Percentiles rank a stretch among this genome's conserved stretches.
These are phyloP conservation scores for Eledona agricola DNA, from an alignment of 2,888 invertebrate species.

Conservation along the genomic window DNA sequence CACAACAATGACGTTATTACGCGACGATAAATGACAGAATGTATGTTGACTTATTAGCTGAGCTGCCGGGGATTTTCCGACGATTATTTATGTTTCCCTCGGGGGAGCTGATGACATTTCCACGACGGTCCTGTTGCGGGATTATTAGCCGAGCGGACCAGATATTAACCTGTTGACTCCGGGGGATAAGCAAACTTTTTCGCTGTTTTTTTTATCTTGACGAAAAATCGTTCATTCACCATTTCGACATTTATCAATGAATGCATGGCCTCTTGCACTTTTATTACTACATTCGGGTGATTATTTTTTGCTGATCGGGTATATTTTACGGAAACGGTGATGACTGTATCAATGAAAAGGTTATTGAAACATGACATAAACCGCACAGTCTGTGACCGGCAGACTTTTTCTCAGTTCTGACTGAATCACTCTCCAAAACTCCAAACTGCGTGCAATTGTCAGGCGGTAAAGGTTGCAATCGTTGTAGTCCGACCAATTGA, in stretches of 20 bases:
- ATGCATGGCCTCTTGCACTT: constrained; percentile 13
- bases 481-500: too few relatives aligned
- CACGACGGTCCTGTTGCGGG: constrained; percentile 43
- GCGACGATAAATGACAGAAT: constrained; percentile 54
- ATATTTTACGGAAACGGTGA: too few relatives aligned
- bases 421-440: too few relatives aligned
- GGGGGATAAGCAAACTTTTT: constrained; percentile 18
- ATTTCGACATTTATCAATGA: constrained; percentile 22
- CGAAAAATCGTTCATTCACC: constrained; percentile 27
- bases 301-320: too few relatives aligned
- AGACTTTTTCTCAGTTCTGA: too few relatives aligned
- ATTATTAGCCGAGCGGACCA: constrained; percentile 37
- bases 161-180: constrained; percentile 38
- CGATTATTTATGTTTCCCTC: constrained; percentile 56
- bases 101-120: constrained; percentile 43
- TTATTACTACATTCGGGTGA: constrained; percentile 7
- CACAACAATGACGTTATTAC: constrained; percentile 54
- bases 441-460: too few relatives aligned
- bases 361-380: too few relatives aligned
- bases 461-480: too few relatives aligned
- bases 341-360: too few relatives aligned
- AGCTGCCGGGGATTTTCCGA: constrained; percentile 58
- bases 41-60: constrained; percentile 62
- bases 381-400: too few relatives aligned
- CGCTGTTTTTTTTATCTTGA: constrained; percentile 6